Conservation (phyloP, 1,140 invertebrate genomes). For the Hetaerina americana region DNA sequence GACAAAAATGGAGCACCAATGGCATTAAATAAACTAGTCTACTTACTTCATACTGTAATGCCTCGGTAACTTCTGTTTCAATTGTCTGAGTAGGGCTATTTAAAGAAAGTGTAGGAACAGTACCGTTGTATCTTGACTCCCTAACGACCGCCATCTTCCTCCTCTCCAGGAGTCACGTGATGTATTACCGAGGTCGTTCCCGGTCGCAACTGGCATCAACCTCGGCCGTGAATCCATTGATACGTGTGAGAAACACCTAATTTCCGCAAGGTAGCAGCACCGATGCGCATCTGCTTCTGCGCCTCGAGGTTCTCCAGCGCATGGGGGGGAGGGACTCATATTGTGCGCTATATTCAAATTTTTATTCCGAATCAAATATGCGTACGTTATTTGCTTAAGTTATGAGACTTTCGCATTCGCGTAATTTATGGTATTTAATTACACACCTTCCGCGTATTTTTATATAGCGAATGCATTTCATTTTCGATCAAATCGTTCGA, state of each 20-base stretch:
- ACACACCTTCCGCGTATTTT: too few species aligned
- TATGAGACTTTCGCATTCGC: too few species aligned
- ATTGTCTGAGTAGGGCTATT: constrained; percentile 16
- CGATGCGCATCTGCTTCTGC: too few species aligned
- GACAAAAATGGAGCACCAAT: too few species aligned
- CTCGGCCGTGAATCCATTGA: neutral
- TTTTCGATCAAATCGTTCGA: too few species aligned
- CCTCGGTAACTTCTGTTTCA: constrained; percentile 19
- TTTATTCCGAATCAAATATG: too few species aligned
- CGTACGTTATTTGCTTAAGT: too few species aligned
- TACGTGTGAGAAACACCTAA: neutral
- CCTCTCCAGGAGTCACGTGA: constrained; percentile 3
- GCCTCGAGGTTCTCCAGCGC: too few species aligned
- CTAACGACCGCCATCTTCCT: constrained; percentile 26
- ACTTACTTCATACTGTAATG: constrained; percentile 24
- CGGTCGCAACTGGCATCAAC: neutral
- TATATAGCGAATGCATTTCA: too few species aligned
- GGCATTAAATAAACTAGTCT: neutral
- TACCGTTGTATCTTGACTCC: constrained; percentile 24
- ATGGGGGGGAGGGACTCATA: too few species aligned
- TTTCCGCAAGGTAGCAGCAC: neutral
- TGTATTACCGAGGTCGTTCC: neutral
- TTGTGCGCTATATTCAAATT: too few species aligned
- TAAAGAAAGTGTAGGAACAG: constrained; percentile 24
- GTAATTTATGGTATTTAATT: too few species aligned